Conservation (phyloP, 2,888 invertebrate genomes). For the Melolontha melolontha region DNA sequence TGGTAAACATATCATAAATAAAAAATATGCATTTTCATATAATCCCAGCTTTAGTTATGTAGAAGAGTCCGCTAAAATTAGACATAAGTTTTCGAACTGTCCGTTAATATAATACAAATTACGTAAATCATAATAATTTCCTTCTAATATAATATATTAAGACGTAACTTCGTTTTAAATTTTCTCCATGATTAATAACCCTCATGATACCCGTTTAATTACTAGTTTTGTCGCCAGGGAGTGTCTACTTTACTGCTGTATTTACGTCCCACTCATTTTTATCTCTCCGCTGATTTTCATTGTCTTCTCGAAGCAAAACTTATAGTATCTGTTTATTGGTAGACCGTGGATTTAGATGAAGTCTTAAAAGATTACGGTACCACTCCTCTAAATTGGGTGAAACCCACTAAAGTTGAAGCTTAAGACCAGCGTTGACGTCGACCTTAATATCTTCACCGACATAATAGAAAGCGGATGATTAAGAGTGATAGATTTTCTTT, state of each 20-base stretch:
- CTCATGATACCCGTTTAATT: background rate
- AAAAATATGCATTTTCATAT: too few relatives aligned
- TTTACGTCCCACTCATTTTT: constrained; percentile 25
- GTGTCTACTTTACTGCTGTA: constrained; percentile 5
- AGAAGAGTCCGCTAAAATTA: too few relatives aligned
- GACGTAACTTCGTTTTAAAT: too few relatives aligned
- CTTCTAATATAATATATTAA: too few relatives aligned
- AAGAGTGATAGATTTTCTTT: constrained; percentile 7
- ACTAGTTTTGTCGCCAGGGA: background rate
- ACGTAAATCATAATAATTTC: too few relatives aligned
- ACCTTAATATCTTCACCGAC: constrained; percentile 14
- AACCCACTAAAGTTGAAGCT: background rate
- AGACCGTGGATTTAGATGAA: constrained; percentile 27
- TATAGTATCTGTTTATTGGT: constrained; percentile 26
- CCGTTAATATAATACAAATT: too few relatives aligned
- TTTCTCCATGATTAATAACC: too few relatives aligned
- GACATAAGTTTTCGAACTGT: too few relatives aligned
- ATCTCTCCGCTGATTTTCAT: constrained; percentile 20
- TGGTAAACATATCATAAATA: too few relatives aligned
- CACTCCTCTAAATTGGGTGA: constrained; percentile 15
- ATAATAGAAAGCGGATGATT: constrained; percentile 10
- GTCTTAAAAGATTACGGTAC: constrained; percentile 21
- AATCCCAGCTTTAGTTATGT: too few relatives aligned
- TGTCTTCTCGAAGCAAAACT: constrained; percentile 1
- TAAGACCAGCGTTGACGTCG: constrained; percentile 11